Evolutionary conservation across 2,113 vertebrate species (phyloP).

Genomic region (Fulmarus glacialis): DNA sequence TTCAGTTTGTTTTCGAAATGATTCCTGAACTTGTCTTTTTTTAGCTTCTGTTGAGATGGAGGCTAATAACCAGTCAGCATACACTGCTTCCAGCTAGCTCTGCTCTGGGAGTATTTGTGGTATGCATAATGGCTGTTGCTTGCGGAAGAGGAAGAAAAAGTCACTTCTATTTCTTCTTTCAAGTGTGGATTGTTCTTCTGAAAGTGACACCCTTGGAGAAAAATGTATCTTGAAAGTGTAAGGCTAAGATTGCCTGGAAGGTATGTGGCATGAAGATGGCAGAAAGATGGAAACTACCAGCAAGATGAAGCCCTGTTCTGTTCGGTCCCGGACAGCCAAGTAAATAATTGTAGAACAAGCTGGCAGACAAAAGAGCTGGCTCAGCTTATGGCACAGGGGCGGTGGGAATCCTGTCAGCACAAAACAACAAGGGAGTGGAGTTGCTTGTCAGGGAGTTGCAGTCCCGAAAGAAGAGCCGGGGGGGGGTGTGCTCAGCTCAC

Average conservation of each 20-base stretch:
- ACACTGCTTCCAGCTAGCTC: not conserved
- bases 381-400: conserved; percentile 55
- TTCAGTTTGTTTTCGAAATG: not conserved
- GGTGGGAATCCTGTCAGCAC: conserved; percentile 32
- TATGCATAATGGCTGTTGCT: not conserved
- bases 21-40: not conserved
- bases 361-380: conserved; percentile 73
- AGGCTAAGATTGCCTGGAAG: not conserved
- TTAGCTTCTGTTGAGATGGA: not conserved
- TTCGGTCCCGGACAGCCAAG: conserved; percentile 9
- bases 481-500: not conserved
- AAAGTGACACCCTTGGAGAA: not conserved
- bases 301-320: conserved; percentile 21
- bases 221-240: not conserved
- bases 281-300: not conserved
- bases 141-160: not conserved
- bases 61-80: not conserved
- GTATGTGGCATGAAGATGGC: not conserved
- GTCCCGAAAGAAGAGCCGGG: not conserved
- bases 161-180: not conserved
- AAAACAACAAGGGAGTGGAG: not conserved
- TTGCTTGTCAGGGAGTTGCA: not conserved
- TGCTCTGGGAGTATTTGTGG: not conserved
- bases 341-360: conserved; percentile 83
- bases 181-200: not conserved